phyloP scores from a whole-genome alignment of 2,797 vertebrate species.

The Liasis olivaceus region DNA sequence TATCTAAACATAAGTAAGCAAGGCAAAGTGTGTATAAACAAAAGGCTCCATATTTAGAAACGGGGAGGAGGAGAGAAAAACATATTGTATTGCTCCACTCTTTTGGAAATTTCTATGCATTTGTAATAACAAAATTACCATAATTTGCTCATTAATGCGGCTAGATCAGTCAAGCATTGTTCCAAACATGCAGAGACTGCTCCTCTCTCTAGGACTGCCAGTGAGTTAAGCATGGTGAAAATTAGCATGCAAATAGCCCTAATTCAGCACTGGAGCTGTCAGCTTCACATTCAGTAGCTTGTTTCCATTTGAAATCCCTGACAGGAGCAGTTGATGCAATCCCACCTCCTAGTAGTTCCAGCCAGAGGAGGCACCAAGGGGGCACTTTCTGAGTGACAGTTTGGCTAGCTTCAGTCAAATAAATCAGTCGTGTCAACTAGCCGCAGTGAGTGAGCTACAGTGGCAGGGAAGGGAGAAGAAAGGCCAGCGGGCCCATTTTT shows the following conservation, averaged over 20 bases:
- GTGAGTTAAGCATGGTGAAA: slow-evolving; percentile 76
- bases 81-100: slow-evolving; percentile 78
- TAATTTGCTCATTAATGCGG: slow-evolving; percentile 85
- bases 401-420: slow-evolving; percentile 75
- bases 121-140: slow-evolving; percentile 88
- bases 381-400: slow-evolving; percentile 80
- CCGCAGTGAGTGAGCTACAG: not conserved
- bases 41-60: slow-evolving; percentile 70
- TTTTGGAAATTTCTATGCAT: slow-evolving; percentile 85
- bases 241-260: slow-evolving; percentile 86
- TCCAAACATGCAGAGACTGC: slow-evolving; percentile 73
- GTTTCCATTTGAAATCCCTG: slow-evolving; percentile 78
- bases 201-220: slow-evolving; percentile 76
- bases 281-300: slow-evolving; percentile 72
- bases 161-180: slow-evolving; percentile 87
- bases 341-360: slow-evolving; percentile 76
- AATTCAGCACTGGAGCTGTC: slow-evolving; percentile 82
- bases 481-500: slow-evolving; percentile 34
- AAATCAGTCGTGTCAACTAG: slow-evolving; percentile 56
- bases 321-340: slow-evolving; percentile 74
- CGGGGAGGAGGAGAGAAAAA: slow-evolving; percentile 71
- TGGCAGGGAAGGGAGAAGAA: slow-evolving; percentile 51
- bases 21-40: slow-evolving; percentile 72
- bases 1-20: slow-evolving; percentile 65
- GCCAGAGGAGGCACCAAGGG: slow-evolving; percentile 75